Conservation (phyloP, 2,797 vertebrate species). For the Borostomias antarcticus region DNA sequence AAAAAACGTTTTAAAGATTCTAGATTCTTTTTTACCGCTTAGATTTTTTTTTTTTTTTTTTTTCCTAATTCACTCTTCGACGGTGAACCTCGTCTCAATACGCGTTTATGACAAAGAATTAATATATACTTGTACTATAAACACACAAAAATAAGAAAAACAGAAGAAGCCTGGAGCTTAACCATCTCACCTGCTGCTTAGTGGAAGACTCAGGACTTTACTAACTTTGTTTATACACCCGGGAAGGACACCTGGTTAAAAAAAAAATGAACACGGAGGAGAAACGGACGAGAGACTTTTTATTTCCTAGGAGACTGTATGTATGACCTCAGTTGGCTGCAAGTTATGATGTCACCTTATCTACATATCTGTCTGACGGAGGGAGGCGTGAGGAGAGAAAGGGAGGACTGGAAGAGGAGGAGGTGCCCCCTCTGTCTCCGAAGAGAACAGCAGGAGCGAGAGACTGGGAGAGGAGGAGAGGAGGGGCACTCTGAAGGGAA, state of each 20-base stretch:
- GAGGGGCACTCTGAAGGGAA: too few relatives aligned
- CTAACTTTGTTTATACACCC: slow-evolving; percentile 69
- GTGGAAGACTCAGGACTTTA: slow-evolving; percentile 96
- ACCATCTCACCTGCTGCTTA: slow-evolving; percentile 97
- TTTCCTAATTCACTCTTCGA: slow-evolving; percentile 79
- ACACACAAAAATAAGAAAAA: slow-evolving; percentile 56
- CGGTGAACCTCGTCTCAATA: slow-evolving; percentile 70
- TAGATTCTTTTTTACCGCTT: slow-evolving; percentile 29
- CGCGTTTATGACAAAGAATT: slow-evolving; percentile 81
- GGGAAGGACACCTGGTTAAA: slow-evolving; percentile 53
- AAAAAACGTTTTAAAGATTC: slow-evolving; percentile 80
- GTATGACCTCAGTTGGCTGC: slow-evolving; percentile 41
- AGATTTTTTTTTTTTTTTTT: slow-evolving; percentile 71
- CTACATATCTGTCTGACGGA: slow-evolving; percentile 49
- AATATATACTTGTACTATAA: slow-evolving; percentile 78
- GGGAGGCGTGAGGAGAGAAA: slow-evolving; percentile 22
- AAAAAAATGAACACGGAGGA: slow-evolving; percentile 54
- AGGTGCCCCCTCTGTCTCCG: too few relatives aligned
- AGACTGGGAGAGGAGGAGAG: too few relatives aligned
- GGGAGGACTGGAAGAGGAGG: slow-evolving; percentile 23
- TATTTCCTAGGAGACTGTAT: slow-evolving; percentile 41
- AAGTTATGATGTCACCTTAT: slow-evolving; percentile 70
- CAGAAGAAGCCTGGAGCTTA: slow-evolving; percentile 87
- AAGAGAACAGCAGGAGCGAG: too few relatives aligned
- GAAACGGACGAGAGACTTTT: slow-evolving; percentile 24